phyloP scores from a whole-genome alignment of 2,888 invertebrate species.

The Drosophila fulvimacula region DNA sequence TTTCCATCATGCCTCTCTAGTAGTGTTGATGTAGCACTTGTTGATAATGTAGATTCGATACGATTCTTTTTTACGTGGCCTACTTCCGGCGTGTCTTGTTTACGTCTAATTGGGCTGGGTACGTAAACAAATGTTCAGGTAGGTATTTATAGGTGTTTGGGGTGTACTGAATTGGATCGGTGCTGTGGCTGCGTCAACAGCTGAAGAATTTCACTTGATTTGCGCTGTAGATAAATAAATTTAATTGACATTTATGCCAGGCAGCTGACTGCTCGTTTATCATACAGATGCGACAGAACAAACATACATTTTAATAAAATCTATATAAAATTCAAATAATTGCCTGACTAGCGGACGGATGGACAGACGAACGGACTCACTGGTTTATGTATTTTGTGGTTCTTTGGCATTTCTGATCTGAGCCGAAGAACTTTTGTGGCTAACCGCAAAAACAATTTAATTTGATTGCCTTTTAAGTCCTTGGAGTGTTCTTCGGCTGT shows the following conservation, averaged over 20 bases:
- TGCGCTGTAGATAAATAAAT: slow-evolving; percentile 62
- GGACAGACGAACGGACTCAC: neutral
- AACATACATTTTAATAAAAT: slow-evolving; percentile 20
- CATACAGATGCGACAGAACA: slow-evolving; percentile 16
- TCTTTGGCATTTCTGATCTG: slow-evolving; percentile 20
- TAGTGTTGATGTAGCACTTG: slow-evolving; percentile 21
- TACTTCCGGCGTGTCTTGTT: slow-evolving; percentile 73
- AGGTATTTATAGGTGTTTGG: slow-evolving; percentile 59
- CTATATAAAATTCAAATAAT: slow-evolving; percentile 40
- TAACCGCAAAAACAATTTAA: slow-evolving; percentile 73
- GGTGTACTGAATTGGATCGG: slow-evolving; percentile 28
- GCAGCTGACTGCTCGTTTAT: slow-evolving; percentile 66
- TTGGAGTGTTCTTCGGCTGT: slow-evolving; percentile 35
- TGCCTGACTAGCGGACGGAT: slow-evolving; percentile 1
- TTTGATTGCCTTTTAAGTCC: slow-evolving; percentile 76
- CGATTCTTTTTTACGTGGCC: slow-evolving; percentile 59
- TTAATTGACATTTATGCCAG: slow-evolving; percentile 67
- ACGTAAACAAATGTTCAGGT: slow-evolving; percentile 75
- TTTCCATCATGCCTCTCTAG: slow-evolving; percentile 20
- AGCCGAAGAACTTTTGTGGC: slow-evolving; percentile 52
- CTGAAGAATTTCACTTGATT: slow-evolving; percentile 49
- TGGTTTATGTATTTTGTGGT: slow-evolving; percentile 15
- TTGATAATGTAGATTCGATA: slow-evolving; percentile 28
- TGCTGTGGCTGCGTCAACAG: slow-evolving; percentile 44
- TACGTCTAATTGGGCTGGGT: slow-evolving; percentile 67